phyloP scores from a whole-genome alignment of 2,797 vertebrate species.

The Peromyscus eremicus region DNA sequence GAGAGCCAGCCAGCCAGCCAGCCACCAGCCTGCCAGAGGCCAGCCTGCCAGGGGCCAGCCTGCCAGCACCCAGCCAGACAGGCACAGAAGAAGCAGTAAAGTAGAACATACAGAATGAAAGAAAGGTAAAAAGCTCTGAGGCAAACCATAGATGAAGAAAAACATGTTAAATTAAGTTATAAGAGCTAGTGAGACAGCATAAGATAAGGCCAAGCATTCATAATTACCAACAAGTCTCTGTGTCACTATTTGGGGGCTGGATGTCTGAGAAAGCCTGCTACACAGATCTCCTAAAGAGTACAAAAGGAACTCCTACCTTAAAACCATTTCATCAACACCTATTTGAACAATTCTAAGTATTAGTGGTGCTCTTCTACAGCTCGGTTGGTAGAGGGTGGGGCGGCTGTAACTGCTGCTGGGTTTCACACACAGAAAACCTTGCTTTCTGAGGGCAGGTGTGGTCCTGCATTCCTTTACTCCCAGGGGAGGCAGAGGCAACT shows the following conservation, averaged over 20 bases:
- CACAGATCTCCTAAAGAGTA: neutral
- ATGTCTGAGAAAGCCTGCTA: neutral
- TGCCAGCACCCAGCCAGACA: neutral
- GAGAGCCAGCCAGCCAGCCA: neutral
- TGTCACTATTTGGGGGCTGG: neutral
- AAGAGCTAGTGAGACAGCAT: neutral
- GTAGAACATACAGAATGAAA: neutral
- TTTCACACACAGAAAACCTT: conserved; percentile 40
- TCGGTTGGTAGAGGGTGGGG: neutral
- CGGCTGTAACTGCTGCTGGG: neutral
- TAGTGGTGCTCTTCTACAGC: neutral
- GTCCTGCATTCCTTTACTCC: neutral
- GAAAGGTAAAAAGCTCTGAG: neutral
- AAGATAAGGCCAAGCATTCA: neutral
- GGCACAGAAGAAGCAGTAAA: neutral
- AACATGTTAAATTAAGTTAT: neutral
- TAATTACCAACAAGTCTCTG: neutral
- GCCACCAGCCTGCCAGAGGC: too few species aligned
- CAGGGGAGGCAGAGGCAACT: neutral
- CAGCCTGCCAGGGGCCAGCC: neutral
- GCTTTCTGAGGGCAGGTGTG: neutral
- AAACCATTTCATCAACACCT: conserved; percentile 23
- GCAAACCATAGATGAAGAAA: neutral
- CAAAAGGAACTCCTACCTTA: neutral
- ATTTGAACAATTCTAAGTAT: neutral